Conservation (phyloP, 2,888 invertebrate species). For the Osmoderma eremita region DNA sequence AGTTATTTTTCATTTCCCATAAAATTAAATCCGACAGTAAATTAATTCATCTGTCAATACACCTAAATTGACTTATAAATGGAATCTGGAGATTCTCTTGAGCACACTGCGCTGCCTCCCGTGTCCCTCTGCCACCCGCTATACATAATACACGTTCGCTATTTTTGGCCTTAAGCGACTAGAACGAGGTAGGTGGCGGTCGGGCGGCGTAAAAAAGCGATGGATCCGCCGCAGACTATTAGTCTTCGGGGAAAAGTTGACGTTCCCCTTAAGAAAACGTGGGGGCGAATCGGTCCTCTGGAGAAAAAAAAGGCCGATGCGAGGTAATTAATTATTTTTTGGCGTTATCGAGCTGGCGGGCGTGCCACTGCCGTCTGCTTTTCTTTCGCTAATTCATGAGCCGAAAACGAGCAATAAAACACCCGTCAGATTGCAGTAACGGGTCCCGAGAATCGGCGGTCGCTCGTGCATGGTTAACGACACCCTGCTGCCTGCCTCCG, state of each 20-base stretch:
- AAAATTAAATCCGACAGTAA: conserved; percentile 15
- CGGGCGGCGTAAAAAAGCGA: conserved; percentile 13
- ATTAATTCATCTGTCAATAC: conserved; percentile 25
- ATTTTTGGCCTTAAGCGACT: conserved; percentile 8
- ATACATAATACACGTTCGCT: conserved; percentile 19
- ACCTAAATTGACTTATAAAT: conserved; percentile 28
- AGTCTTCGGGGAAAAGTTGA: conserved; percentile 40
- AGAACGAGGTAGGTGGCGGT: conserved; percentile 14
- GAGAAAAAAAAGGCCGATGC: conserved; percentile 68
- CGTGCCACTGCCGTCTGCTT: conserved; percentile 65
- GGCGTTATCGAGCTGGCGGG: conserved; percentile 70
- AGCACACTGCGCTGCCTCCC: neutral
- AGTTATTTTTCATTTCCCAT: neutral
- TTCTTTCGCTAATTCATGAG: conserved; percentile 76
- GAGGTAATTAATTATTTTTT: conserved; percentile 79
- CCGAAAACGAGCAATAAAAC: conserved; percentile 67
- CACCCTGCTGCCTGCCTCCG: conserved; percentile 46
- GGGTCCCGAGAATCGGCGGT: conserved; percentile 55
- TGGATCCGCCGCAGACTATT: conserved; percentile 39
- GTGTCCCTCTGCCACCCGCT: neutral
- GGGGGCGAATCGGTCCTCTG: conserved; percentile 15
- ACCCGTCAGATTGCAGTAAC: conserved; percentile 54
- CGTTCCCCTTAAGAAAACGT: conserved; percentile 32
- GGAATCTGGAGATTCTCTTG: conserved; percentile 13
- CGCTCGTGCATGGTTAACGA: conserved; percentile 60